Evolutionary conservation across 2,888 invertebrate species (phyloP).

Genomic region (Disparrhopalites patrizii): DNA sequence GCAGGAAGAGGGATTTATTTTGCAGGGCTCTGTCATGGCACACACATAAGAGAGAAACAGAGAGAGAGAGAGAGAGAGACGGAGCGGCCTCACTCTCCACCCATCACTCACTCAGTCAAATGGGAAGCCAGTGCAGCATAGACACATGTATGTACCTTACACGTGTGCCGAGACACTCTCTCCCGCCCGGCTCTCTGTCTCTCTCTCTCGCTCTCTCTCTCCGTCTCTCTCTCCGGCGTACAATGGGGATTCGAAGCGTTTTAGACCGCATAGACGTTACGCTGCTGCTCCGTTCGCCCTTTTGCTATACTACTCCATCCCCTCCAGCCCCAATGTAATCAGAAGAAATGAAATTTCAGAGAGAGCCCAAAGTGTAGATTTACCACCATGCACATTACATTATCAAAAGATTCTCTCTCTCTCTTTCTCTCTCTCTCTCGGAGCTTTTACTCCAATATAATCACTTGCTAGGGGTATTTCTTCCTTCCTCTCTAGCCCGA

Average conservation of each 20-base stretch:
- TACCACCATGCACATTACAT: conserved; percentile 37
- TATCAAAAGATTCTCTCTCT: conserved; percentile 24
- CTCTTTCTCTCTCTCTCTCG: neutral
- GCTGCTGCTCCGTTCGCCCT: neutral
- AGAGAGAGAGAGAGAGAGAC: no score
- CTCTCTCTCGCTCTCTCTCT: no score
- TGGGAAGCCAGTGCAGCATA: no score
- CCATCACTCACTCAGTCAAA: conserved; percentile 25
- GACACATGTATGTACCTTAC: neutral
- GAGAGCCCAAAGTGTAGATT: conserved; percentile 30
- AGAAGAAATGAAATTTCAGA: conserved; percentile 47
- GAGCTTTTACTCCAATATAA: conserved; percentile 1
- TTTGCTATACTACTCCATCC: conserved; percentile 8
- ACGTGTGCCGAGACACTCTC: no score
- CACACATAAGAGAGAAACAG: no score
- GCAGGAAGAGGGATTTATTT: conserved; percentile 36
- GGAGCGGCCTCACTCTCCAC: conserved; percentile 17
- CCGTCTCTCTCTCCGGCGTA: conserved; percentile 25
- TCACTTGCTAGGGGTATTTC: neutral
- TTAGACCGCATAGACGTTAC: no score
- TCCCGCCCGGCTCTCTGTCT: no score
- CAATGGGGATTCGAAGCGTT: conserved; percentile 33
- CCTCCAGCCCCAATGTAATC: conserved; percentile 47
- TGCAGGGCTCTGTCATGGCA: no score
- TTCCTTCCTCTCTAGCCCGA: no score